phyloP scores from a whole-genome alignment of 2,797 vertebrate genomes.

The Chaunax sp. region DNA sequence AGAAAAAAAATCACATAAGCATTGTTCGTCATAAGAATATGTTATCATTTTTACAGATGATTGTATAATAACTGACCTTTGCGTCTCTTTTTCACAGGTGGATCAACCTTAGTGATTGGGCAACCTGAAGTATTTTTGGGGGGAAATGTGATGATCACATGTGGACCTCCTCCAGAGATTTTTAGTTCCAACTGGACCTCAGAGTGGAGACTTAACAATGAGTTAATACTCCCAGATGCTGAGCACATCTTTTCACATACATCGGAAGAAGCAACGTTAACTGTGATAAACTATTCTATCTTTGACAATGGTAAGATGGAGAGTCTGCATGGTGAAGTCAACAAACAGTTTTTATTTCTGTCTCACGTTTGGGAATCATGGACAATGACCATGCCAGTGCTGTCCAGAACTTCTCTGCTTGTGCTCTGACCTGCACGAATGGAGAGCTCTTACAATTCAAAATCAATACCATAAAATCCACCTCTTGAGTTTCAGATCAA shows the following conservation, averaged over 20 bases:
- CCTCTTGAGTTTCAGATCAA: too few relatives aligned
- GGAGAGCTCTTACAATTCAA: too few relatives aligned
- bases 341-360: conserved; percentile 22
- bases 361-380: conserved; percentile 9
- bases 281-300: background rate
- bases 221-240: accelerated
- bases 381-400: background rate
- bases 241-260: background rate
- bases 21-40: background rate
- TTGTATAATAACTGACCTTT: background rate
- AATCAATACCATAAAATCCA: too few relatives aligned
- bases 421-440: too few relatives aligned
- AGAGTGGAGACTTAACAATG: conserved; percentile 54
- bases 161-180: conserved; percentile 22
- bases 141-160: conserved; percentile 16
- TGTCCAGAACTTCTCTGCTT: background rate
- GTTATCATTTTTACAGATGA: background rate
- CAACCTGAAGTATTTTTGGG: background rate
- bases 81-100: conserved; percentile 4
- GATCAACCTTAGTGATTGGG: accelerated
- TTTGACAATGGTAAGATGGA: conserved; percentile 66
- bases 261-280: conserved; percentile 2
- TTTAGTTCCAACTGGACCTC: background rate
- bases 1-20: background rate
- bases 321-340: background rate